phyloP scores from a whole-genome alignment of 2,113 vertebrate species.

The Gracilinanus agilis region DNA sequence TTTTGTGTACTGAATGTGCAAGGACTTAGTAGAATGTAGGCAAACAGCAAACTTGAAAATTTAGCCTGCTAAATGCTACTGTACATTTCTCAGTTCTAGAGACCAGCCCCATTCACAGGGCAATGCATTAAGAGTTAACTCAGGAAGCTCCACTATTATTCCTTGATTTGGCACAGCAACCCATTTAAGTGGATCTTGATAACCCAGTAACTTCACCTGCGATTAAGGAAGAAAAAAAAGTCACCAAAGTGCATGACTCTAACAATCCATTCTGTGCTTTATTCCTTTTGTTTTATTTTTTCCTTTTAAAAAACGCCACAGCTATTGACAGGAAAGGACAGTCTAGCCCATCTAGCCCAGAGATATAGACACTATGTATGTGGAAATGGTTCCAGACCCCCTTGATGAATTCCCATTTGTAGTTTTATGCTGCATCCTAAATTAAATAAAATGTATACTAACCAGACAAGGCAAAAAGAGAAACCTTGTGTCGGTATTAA shows the following conservation, averaged over 20 bases:
- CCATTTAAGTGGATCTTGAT: slow-evolving; percentile 88
- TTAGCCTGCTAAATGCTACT: slow-evolving; percentile 44
- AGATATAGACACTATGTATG: background rate
- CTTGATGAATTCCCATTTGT: slow-evolving; percentile 15
- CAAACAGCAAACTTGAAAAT: background rate
- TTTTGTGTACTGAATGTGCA: background rate
- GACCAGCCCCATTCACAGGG: slow-evolving; percentile 95
- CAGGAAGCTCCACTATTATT: slow-evolving; percentile 87
- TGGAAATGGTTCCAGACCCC: background rate
- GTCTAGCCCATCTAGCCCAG: background rate
- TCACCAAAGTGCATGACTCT: background rate
- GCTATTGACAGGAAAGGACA: background rate
- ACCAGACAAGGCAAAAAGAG: background rate
- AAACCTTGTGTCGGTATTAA: background rate
- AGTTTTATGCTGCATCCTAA: background rate
- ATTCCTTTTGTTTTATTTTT: background rate
- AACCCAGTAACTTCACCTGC: slow-evolving; percentile 91
- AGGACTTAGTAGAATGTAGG: background rate
- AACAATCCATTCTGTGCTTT: background rate
- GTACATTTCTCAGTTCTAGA: slow-evolving; percentile 85
- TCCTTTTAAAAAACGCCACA: background rate
- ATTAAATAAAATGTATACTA: slow-evolving; percentile 35
- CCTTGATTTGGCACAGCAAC: slow-evolving; percentile 83
- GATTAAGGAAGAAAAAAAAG: slow-evolving; percentile 62
- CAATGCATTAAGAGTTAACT: slow-evolving; percentile 84